These are phyloP conservation scores for Halcyon senegalensis DNA, from an alignment of 2,113 vertebrate species.

Conservation along the genomic window DNA sequence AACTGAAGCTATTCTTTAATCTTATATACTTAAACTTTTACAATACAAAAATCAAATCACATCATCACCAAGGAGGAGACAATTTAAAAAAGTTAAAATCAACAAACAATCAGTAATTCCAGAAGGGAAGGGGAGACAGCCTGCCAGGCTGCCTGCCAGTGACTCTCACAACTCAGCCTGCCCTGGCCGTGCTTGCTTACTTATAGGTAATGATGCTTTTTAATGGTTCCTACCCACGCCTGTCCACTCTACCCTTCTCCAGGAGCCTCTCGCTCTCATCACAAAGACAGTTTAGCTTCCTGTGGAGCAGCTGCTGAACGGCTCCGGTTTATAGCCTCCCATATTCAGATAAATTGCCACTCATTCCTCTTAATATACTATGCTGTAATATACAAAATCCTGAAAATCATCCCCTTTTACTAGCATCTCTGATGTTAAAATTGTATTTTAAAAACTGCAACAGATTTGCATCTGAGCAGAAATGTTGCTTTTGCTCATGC, in stretches of 20 bases:
- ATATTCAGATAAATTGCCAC: conserved; percentile 50
- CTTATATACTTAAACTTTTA: neutral
- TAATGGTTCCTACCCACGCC: neutral
- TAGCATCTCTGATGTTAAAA: neutral
- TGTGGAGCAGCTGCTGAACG: conserved; percentile 52
- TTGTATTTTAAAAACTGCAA: neutral
- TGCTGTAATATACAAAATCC: conserved; percentile 35
- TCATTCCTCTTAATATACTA: conserved; percentile 42
- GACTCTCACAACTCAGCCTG: neutral
- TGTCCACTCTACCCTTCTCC: conserved; percentile 3
- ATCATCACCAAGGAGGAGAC: neutral
- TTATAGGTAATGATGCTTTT: neutral
- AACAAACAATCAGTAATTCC: neutral
- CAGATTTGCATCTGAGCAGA: neutral
- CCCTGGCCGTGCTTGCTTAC: neutral
- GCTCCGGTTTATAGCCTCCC: conserved; percentile 1
- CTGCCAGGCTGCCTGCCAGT: neutral
- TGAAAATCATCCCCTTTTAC: neutral
- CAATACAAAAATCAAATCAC: neutral
- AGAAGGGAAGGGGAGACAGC: neutral
- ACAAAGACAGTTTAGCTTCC: conserved; percentile 34
- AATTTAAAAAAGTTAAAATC: neutral
- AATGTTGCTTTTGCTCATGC: neutral
- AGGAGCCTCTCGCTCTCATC: neutral
- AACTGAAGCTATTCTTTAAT: neutral